These are phyloP conservation scores for Lasioglossum baleicum DNA, from an alignment of 1,140 invertebrate species.

Conservation along the genomic window DNA sequence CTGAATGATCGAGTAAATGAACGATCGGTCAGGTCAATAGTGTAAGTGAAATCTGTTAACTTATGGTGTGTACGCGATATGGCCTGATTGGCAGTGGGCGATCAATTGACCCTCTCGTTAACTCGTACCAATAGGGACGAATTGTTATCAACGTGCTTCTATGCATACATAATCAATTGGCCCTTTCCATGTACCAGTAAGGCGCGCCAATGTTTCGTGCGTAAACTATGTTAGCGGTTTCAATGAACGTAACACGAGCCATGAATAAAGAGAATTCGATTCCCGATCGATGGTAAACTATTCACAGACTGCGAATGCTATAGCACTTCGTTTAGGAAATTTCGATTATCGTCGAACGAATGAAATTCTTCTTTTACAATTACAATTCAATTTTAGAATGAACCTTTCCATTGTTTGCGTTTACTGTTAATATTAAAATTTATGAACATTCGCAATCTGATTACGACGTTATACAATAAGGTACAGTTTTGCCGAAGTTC, in stretches of 20 bases:
- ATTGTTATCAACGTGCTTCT: constrained; percentile 72
- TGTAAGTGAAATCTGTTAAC: constrained; percentile 76
- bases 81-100: constrained; percentile 76
- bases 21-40: constrained; percentile 70
- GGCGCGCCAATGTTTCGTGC: constrained; percentile 32
- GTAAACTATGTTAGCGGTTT: constrained; percentile 24
- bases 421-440: background rate
- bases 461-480: background rate
- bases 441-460: background rate
- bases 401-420: no score
- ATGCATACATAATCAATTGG: constrained; percentile 74
- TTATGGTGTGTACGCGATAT: constrained; percentile 61
- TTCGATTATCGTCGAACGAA: no score
- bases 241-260: constrained; percentile 15
- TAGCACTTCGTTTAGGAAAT: no score
- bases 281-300: background rate
- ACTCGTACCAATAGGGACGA: constrained; percentile 75
- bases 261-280: background rate
- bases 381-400: no score
- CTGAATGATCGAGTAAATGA: constrained; percentile 60
- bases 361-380: no score
- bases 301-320: background rate
- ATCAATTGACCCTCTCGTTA: constrained; percentile 76
- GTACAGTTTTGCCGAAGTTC: background rate
- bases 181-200: constrained; percentile 55